phyloP scores from a whole-genome alignment of 2,113 vertebrate species.

The Dipodomys merriami region DNA sequence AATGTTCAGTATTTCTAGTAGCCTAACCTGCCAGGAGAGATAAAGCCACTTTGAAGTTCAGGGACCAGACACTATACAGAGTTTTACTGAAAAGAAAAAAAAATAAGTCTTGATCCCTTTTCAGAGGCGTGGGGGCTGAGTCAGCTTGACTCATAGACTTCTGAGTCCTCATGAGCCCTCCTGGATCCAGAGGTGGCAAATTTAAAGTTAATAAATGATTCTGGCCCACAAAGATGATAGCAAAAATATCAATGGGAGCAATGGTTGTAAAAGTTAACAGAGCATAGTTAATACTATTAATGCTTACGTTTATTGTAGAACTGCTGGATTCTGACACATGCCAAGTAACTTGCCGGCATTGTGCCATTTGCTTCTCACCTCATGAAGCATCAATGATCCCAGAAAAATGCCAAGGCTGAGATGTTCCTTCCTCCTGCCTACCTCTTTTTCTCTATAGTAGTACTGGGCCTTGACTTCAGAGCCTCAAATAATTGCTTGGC shows the following conservation, averaged over 20 bases:
- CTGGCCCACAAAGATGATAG: background rate
- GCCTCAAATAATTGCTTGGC: no score
- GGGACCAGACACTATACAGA: slow-evolving; percentile 54
- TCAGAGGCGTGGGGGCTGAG: background rate
- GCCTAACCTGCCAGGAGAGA: slow-evolving; percentile 66
- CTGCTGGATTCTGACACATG: no score
- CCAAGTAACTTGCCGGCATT: accelerated
- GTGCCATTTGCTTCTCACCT: background rate
- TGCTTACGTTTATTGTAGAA: no score
- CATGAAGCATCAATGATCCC: background rate
- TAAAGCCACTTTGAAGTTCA: slow-evolving; percentile 75
- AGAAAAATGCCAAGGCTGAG: background rate
- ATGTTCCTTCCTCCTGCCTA: background rate
- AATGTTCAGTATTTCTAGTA: slow-evolving; percentile 57
- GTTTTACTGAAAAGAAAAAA: background rate
- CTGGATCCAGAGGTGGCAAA: background rate
- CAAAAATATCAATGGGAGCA: background rate
- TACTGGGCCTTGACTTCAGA: no score
- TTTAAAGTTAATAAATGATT: background rate
- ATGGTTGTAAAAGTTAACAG: background rate
- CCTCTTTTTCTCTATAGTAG: no score
- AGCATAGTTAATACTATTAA: no score
- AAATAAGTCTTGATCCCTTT: slow-evolving; percentile 48
- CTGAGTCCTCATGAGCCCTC: no score
- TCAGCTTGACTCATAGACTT: background rate